Evolutionary conservation across 30 jellyfish, hydroid and myxozoan genomes (phyloP).

Genomic region (Aurelia aurita): DNA sequence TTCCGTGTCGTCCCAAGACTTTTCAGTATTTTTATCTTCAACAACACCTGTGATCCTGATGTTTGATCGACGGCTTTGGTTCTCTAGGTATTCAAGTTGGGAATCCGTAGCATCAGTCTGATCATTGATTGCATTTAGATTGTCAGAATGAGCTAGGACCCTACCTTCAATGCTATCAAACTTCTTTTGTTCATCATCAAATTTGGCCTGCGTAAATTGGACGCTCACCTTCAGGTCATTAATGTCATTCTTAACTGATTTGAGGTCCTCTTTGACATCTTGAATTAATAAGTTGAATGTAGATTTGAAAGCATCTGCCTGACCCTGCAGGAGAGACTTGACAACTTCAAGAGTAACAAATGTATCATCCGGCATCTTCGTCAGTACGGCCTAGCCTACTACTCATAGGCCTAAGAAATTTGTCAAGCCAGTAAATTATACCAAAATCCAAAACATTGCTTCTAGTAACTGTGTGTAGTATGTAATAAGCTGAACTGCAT

Average conservation of each 20-base stretch:
- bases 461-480: too few relatives aligned
- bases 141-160: too few relatives aligned
- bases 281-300: constrained; percentile 5
- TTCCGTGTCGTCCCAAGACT: constrained; percentile 46
- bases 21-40: constrained; percentile 4
- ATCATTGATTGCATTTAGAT: constrained; percentile 3
- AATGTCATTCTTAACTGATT: constrained; percentile 12
- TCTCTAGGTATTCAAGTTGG: constrained; percentile 22
- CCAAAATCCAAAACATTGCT: too few relatives aligned
- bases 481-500: too few relatives aligned
- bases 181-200: too few relatives aligned
- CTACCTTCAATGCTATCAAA: too few relatives aligned
- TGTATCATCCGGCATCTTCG: constrained; percentile 23
- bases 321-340: constrained; percentile 30
- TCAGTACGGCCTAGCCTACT: background rate
- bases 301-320: constrained; percentile 32
- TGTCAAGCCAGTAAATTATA: too few relatives aligned
- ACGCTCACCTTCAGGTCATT: constrained; percentile 36
- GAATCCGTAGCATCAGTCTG: constrained; percentile 23
- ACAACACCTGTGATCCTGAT: constrained; percentile 6
- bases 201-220: constrained; percentile 27
- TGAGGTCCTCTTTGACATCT: constrained; percentile 33
- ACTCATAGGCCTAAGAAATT: too few relatives aligned
- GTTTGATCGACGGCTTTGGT: constrained; percentile 21
- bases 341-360: constrained; percentile 38